phyloP scores from a whole-genome alignment of 1,140 invertebrate genomes.

The Megathymus violae region DNA sequence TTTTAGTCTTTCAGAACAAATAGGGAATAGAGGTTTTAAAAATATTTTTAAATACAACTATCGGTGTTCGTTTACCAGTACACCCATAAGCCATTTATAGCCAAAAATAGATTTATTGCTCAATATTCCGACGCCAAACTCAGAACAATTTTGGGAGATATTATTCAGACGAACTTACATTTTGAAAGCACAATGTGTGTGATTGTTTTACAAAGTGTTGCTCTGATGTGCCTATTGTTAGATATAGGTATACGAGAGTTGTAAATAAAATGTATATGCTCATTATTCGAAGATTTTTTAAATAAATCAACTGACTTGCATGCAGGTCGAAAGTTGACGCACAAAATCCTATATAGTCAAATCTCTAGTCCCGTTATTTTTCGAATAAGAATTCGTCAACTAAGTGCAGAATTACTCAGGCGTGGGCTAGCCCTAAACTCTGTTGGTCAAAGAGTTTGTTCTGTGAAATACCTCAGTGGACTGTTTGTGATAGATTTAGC shows the following conservation, averaged over 20 bases:
- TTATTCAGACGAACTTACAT: constrained; percentile 15
- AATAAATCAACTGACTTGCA: neutral
- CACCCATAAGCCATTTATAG: constrained; percentile 41
- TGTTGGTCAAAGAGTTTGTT: constrained; percentile 59
- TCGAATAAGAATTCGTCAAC: constrained; percentile 61
- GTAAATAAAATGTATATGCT: constrained; percentile 40
- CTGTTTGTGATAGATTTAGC: constrained; percentile 81
- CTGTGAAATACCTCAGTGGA: constrained; percentile 79
- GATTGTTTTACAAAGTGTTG: constrained; percentile 27
- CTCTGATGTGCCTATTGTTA: constrained; percentile 48
- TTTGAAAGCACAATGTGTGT: constrained; percentile 27
- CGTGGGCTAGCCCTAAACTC: constrained; percentile 45
- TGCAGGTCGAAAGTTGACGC: constrained; percentile 42
- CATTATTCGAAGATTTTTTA: constrained; percentile 45
- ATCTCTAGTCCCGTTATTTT: constrained; percentile 73
- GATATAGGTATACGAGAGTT: constrained; percentile 39
- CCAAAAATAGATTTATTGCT: constrained; percentile 51
- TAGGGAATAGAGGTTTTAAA: constrained; percentile 21
- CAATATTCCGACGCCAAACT: constrained; percentile 42
- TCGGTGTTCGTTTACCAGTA: constrained; percentile 27
- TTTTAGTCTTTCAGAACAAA: constrained; percentile 23
- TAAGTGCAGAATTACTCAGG: constrained; percentile 60
- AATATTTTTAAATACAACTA: constrained; percentile 10
- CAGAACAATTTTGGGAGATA: constrained; percentile 27
- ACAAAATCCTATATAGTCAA: constrained; percentile 75